Evolutionary conservation across 2,888 invertebrate species (phyloP), one percentile per base, ranked within the genome.

Genomic region (Apocheima hispidaria): DNA sequence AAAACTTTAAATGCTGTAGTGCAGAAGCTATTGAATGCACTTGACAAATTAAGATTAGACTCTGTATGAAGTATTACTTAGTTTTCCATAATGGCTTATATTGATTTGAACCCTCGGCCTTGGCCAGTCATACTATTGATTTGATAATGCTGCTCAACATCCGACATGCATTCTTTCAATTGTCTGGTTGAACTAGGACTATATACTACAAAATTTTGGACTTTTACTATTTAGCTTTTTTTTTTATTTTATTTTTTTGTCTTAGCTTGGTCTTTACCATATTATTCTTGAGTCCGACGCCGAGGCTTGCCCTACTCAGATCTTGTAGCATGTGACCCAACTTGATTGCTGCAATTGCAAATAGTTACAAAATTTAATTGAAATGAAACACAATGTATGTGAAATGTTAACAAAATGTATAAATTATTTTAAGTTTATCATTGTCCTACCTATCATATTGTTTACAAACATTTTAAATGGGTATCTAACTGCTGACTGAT

Each of bases 31-130:
- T 6, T 26, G 26, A 26, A 16, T 14, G 10, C 38, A 36, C 35
- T 49, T 36, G 23, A 23, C 36, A 36, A 9, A 14, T n/a, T 14
- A 23, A 21, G 36, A 36, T 18, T 20, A n/a, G n/a, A 49, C 4
- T 21, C 30, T 18, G 35, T 23, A 36, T 26, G 14, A 9, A 10
- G 14, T 6, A 38, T 14, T 36, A 35, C 46, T 33, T n/a, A 50
- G 36, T 23, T 30, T 21, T 23, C 21, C 20, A 4, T 33, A 30
- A 16, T 23, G 21, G 49, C 21, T 23, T 21, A 9, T 57, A 57
- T 56, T 48, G 57, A 61, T 56, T 46, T 18, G 35, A 57, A 58
- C 49, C 59, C 44, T 18, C 60, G 50, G 55, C 60, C 63, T 70
- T 51, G 50, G 38, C 43, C 43, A 4, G 7, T 35, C 23, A 7